Base-by-base conservation (phyloP, 2,888 invertebrate species). In the Caenorhabditis imperialis region DNA sequence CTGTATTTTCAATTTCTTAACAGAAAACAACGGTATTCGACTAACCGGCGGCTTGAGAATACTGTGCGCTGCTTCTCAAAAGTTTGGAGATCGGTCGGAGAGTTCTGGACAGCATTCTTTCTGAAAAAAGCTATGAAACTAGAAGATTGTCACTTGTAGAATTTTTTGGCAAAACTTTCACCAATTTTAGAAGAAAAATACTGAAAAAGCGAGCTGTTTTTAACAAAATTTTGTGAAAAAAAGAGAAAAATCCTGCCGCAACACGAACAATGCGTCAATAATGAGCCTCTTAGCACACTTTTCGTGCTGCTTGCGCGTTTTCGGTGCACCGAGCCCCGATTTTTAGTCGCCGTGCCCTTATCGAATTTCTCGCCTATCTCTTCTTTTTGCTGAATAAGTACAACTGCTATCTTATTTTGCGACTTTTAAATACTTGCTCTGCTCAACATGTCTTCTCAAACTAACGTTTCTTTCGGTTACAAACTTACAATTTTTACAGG, bases 41-140 rank as follows among this genome's bases (percentile, higher is more conserved):
- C 16, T 51, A 25, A 72, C 72, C 72, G 10, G 74, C 74, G 14
- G 74, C 69, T 58, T 74, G 74, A 18, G 74, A 74, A 30, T 67
- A 73, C 30, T 55, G 61, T 6, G 47, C 50, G 37, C 37, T 57
- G 55, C 48, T 60, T 61, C 65, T 40, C 33, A 73, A 33, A 27
- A 51, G n/a, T 22, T 55, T 65, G 38, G 73, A 74, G 42, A 69
- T 44, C 51, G 74, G 57, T 45, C 69, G 69, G 30, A 74, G 65
- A 37, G 67, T 57, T 62, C 58, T 55, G 50, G 62, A 55, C 57
- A 74, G 16, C 74, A 69, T 74, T 48, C 44, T 69, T 58, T 42
- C 54, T 70, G 47, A n/a, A 60, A 57, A 23, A 37, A 25, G 8
- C 22, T 33, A 20, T 10, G 10, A 4, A 38, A 14, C 14, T 14